Base-by-base conservation (phyloP, 1,140 invertebrate species). In the Antheraea pernyi region DNA sequence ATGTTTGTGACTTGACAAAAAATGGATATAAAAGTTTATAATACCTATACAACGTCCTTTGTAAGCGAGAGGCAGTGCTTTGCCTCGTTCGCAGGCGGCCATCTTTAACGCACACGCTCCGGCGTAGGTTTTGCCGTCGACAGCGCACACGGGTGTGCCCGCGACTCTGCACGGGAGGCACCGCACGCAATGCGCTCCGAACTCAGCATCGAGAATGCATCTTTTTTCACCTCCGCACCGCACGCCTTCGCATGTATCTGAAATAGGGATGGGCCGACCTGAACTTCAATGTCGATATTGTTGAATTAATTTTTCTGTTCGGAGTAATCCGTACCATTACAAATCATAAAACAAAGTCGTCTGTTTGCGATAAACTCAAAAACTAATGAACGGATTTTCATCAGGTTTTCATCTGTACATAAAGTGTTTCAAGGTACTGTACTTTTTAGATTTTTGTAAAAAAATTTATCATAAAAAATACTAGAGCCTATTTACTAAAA, bases 201-300 rank as follows among this genome's bases (percentile, higher is more conserved):
- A 93, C 89, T 97, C 97, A 83, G 97, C 96, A 93, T 98, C 97
- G 84, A 98, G 93, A 36, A 98, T 93, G 91, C 98, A 98, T 68
- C 95, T 95, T 80, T 97, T 95, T 37, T 96, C 96, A 78, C 95
- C 95, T 42, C 96, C 94, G 90, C 97, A 98, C 10, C 94, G 94
- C 62, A 98, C 95, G 74, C 94, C 94, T 77, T 95, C 95, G 92
- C 97, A 97, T 72, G 95, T 96, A 86, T 93, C 88, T 92, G 75
- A 3, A 73, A 78, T 69, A 70, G 82, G 83, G 72, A 73, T 75
- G 76, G 81, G 82, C 77, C 68, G 77, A 70, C 70, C 78, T 53
- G 46, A 53, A 53, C 46, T 53, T 53, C 46, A 53, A 53, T 53
- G 46, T 53, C 46, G 46, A 53, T 53, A 53, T 53, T 53, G 46